These are phyloP conservation scores for Sitobion miscanthi DNA, from an alignment of 1,140 invertebrate genomes.

Conservation along the genomic window DNA sequence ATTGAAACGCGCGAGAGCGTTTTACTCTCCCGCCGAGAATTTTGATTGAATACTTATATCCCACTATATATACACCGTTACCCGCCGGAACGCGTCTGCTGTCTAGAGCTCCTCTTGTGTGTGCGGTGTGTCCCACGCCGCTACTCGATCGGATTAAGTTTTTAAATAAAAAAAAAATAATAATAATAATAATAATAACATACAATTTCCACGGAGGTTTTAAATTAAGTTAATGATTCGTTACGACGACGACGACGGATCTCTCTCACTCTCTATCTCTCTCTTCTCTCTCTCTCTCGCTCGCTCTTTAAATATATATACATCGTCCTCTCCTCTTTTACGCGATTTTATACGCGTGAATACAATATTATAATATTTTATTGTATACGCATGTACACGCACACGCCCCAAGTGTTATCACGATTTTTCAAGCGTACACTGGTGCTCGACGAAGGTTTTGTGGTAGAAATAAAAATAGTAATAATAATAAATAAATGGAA, in stretches of 20 bases:
- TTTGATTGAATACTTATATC: constrained; percentile 56
- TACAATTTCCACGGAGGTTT: constrained; percentile 21
- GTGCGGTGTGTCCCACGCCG: neutral
- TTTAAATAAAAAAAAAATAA: neutral
- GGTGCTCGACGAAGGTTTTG: neutral
- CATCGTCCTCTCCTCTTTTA: neutral
- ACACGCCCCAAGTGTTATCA: neutral
- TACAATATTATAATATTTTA: constrained; percentile 35
- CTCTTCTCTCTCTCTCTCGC: neutral
- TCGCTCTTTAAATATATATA: neutral
- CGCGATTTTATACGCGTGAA: no score
- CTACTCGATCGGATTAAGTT: constrained; percentile 44
- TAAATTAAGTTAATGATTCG: constrained; percentile 46
- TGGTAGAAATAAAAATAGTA: neutral
- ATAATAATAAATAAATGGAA: neutral
- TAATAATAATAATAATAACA: constrained; percentile 23
- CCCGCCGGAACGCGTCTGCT: neutral
- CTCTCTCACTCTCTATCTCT: neutral
- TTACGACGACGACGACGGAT: neutral
- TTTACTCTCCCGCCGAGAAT: constrained; percentile 48
- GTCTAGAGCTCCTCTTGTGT: neutral
- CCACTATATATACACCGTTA: neutral
- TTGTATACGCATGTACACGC: constrained; percentile 13
- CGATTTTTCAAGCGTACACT: neutral
- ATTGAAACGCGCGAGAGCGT: constrained; percentile 51